A percentile compares a stretch with the other conserved stretches of the same genome.
Conservation (phyloP, 1,140 invertebrate species). For the Neoseiulus cucumeris region DNA sequence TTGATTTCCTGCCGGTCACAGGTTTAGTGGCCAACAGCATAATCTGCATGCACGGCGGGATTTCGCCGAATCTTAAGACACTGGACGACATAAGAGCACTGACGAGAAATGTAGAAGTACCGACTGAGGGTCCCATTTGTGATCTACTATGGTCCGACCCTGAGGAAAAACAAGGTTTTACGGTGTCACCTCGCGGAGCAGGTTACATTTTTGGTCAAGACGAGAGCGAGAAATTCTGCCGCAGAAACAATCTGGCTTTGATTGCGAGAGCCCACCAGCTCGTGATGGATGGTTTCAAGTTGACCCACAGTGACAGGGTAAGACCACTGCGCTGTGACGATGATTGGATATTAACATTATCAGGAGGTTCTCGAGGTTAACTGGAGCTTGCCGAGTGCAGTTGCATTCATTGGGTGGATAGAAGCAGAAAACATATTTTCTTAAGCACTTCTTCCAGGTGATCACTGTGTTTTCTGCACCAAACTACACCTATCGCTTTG, state of each 20-base stretch:
- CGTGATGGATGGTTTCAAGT: neutral
- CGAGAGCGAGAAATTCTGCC: slow-evolving; percentile 27
- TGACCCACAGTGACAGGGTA: neutral
- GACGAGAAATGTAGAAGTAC: slow-evolving; percentile 83
- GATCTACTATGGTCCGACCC: slow-evolving; percentile 36
- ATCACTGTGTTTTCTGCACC: slow-evolving; percentile 31
- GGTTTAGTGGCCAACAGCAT: slow-evolving; percentile 76
- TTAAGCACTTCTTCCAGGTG: slow-evolving; percentile 13
- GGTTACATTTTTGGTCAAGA: slow-evolving; percentile 27
- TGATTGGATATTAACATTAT: no score
- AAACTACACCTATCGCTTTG: slow-evolving; percentile 23
- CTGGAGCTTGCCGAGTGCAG: no score
- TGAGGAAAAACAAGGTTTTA: slow-evolving; percentile 18
- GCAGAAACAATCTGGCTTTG: slow-evolving; percentile 29
- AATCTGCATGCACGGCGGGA: slow-evolving; percentile 63
- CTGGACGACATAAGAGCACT: slow-evolving; percentile 43
- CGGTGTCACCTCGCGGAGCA: neutral
- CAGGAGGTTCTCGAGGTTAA: no score
- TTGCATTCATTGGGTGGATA: no score
- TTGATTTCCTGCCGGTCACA: slow-evolving; percentile 91
- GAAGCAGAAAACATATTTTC: no score
- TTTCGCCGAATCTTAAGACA: slow-evolving; percentile 48
- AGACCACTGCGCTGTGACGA: no score
- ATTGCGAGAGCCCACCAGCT: slow-evolving; percentile 29
- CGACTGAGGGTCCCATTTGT: slow-evolving; percentile 59